Conservation (phyloP, 2,888 invertebrate genomes). For the Polymixis flavicincta region DNA sequence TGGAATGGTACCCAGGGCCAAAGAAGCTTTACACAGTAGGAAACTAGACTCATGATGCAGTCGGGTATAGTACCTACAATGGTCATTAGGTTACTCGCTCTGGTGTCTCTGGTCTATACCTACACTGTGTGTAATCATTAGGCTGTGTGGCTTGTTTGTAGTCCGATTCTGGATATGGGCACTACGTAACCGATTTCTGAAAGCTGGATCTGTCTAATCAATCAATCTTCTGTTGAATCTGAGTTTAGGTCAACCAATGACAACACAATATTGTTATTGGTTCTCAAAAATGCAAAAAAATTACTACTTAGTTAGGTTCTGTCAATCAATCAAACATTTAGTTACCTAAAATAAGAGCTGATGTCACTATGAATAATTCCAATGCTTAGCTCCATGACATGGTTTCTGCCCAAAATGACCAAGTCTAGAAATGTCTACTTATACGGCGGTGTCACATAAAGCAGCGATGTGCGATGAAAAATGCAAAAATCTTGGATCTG, state of each 20-base stretch:
- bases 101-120: not conserved
- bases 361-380: not conserved
- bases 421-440: conserved; percentile 14
- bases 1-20: not conserved
- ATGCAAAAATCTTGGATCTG: conserved; percentile 76
- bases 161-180: not conserved
- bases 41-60: not conserved
- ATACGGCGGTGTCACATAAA: conserved; percentile 63
- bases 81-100: not conserved
- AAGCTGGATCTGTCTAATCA: not conserved
- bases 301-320: not conserved
- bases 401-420: conserved; percentile 10
- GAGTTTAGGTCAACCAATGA: not conserved
- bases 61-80: no score
- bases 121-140: not conserved
- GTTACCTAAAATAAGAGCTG: not conserved
- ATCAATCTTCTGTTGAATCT: not conserved
- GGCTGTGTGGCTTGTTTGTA: not conserved
- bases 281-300: not conserved
- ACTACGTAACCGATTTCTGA: not conserved
- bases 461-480: conserved; percentile 71
- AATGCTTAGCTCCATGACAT: not conserved
- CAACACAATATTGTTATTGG: not conserved
- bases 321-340: not conserved
- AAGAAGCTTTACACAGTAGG: not conserved